These are phyloP conservation scores for Terrapene triunguis DNA, from an alignment of 2,113 vertebrate species.

Conservation along the genomic window DNA sequence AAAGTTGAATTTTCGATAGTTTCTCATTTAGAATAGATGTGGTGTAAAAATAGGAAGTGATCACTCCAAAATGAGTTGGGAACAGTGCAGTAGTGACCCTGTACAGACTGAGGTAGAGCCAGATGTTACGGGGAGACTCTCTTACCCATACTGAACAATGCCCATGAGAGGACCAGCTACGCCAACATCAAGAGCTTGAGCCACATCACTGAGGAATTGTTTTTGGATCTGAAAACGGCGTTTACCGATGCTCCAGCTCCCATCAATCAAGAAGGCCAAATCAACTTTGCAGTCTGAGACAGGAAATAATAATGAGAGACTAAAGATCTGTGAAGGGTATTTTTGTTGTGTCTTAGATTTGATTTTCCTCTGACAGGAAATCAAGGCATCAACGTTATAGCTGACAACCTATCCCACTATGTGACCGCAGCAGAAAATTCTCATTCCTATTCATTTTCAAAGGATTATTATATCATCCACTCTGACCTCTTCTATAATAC, in stretches of 20 bases:
- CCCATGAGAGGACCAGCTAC: slow-evolving; percentile 92
- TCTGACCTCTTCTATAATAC: neutral
- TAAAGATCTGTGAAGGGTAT: neutral
- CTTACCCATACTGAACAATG: slow-evolving; percentile 95
- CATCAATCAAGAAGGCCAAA: slow-evolving; percentile 93
- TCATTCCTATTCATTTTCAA: neutral
- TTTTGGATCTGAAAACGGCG: slow-evolving; percentile 96
- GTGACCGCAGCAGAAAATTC: neutral
- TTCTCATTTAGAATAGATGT: neutral
- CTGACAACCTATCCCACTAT: neutral
- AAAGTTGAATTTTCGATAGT: neutral
- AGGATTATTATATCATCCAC: neutral
- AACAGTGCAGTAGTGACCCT: neutral
- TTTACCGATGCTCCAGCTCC: slow-evolving; percentile 95
- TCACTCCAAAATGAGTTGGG: neutral
- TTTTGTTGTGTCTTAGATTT: neutral
- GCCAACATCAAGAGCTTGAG: slow-evolving; percentile 89
- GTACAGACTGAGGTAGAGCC: neutral
- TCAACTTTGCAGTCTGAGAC: slow-evolving; percentile 93
- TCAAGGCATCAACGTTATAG: neutral
- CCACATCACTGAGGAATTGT: slow-evolving; percentile 89
- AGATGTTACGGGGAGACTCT: neutral
- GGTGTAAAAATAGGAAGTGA: neutral
- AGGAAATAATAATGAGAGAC: neutral
- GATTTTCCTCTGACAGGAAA: neutral